Base-by-base conservation (phyloP, 1,140 invertebrate species). In the Solenopsis fugax region DNA sequence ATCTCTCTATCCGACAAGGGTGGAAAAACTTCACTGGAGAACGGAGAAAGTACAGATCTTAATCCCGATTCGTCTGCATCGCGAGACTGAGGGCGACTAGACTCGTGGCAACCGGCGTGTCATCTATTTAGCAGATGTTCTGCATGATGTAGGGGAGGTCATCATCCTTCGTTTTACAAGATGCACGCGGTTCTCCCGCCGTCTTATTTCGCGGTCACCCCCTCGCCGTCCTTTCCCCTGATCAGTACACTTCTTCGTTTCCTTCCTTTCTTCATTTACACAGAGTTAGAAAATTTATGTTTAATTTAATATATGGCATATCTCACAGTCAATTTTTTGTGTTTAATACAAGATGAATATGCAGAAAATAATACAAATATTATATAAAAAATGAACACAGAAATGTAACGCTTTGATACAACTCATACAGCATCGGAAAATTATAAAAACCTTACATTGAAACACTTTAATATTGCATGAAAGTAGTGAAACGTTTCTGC, bases 121-220 rank as follows among this genome's bases (percentile, higher is more conserved):
- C 89, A 92, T 93, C 89, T 94, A 93, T 94, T 91, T 93, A 93
- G 88, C 89, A 92, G 91, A 91, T 91, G 91, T 86, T 89, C 88
- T 87, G 12, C 65, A 75, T 69, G 58, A 87, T 69, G 64, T 86
- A 89, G 76, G 90, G 87, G 89, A 93, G 91, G 93, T 94, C 92
- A 90, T 93, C 92, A 93, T 93, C 92, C 92, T 91, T 86, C 37
- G 62, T 90, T 91, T 85, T 90, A 90, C 58, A 50, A 90, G 78
- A 45, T 45, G 37, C 37, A 87, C 64, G 67, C 77, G 24, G 37
- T 88, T 50, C 86, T 89, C 87, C 77, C 89, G 85, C 87, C 87
- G 73, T 45, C 64, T 88, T 86, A 45, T 52, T 76, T 62, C 60
- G 24, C 71, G 84, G 87, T 62, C 54, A 86, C 73, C 58, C 71